Conservation (phyloP, 2,888 invertebrate species). For the Polydrusus tereticollis region DNA sequence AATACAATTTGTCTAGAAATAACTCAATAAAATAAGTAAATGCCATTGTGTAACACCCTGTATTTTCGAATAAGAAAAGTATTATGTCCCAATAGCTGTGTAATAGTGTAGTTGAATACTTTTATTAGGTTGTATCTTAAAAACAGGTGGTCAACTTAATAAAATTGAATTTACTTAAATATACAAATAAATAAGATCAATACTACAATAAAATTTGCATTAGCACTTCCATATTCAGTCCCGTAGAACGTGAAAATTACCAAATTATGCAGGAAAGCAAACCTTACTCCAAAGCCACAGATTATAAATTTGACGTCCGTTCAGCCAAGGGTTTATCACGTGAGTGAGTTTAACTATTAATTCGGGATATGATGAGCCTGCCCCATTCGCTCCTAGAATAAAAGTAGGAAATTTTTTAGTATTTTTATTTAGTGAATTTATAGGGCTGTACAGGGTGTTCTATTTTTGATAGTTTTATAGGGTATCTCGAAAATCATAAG, state of each 20-base stretch:
- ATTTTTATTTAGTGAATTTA: background rate
- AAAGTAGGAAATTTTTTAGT: background rate
- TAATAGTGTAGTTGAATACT: no score
- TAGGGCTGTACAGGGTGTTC: background rate
- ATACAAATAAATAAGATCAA: background rate
- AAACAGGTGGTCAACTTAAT: no score
- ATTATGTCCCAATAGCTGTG: no score
- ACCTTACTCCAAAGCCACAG: background rate
- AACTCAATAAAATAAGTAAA: no score
- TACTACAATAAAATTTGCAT: background rate
- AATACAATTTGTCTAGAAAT: no score
- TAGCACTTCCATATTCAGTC: background rate
- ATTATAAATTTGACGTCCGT: background rate
- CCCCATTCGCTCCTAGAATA: background rate
- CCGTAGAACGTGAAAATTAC: background rate
- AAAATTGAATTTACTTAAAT: background rate
- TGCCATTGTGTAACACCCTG: no score
- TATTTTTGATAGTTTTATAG: no score
- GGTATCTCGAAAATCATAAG: no score
- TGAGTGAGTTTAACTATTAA: slow-evolving; percentile 6
- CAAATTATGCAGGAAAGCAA: slow-evolving; percentile 8
- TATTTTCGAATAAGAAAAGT: no score
- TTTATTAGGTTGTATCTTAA: no score
- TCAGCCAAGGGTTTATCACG: background rate
- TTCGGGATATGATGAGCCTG: background rate